Evolutionary conservation across 2,888 invertebrate genomes (phyloP), one percentile per base, ranked within the genome.

Genomic region (Standfussiana lucernea): DNA sequence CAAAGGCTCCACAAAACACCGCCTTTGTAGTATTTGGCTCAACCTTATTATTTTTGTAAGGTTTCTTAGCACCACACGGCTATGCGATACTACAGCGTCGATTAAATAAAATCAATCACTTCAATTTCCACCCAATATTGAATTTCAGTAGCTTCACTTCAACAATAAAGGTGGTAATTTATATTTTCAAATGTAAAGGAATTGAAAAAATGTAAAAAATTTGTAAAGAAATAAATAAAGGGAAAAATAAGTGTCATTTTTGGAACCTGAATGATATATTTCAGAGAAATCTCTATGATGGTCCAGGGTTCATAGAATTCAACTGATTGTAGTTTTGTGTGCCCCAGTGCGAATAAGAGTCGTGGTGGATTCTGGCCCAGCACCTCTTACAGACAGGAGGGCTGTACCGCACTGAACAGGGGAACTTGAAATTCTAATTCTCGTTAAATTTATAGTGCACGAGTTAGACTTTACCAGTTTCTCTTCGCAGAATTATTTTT

Each of bases 41-140:
- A 71, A 13, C n/a, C 2, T 11, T 47, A 79, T 15, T 62, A 59
- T 40, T 50, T 47, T 53, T 74, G 15, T 77, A 53, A 6, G 80
- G 72, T 62, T 80, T 80, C 80, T 28, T 32, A 40, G 45, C 74
- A 47, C 45, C 32, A 45, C 21, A 18, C n/a, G n/a, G 35, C 40
- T 24, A 80, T 5, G 28, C 35, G 61, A 62, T 32, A 61, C 37
- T 21, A 24, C 6, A 45, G 24, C 8, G 21, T 4, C 10, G 42
- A 28, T 53, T 72, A 11, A 61, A 80, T 72, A 11, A 61, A 80
- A 72, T 50, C 47, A 50, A 61, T 80, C 8, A 59, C 59, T 47
- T 24, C 11, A 79, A 79, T 77, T 70, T 70, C 11, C 56, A 70
- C n/a, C 37, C n/a, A 13, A 15, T 59, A 69, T 70, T 68, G 21